phyloP scores from a whole-genome alignment of 2,113 vertebrate genomes.

The Ageneiosus marmoratus region DNA sequence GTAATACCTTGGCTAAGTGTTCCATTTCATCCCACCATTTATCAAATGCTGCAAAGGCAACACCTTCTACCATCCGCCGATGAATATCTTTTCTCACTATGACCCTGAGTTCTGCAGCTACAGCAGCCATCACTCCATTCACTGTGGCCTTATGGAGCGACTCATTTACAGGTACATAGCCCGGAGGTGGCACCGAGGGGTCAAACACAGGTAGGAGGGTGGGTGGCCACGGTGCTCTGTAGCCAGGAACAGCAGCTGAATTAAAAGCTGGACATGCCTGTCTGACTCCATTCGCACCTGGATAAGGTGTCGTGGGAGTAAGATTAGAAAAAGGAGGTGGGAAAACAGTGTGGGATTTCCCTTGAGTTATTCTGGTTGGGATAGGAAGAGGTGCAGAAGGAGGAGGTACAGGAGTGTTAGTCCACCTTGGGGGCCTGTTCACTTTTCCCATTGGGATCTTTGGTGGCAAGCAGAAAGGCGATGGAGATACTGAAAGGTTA shows the following conservation, averaged over 20 bases:
- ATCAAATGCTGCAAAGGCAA: slow-evolving; percentile 91
- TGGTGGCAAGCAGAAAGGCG: slow-evolving; percentile 11
- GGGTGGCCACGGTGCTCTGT: slow-evolving; percentile 77
- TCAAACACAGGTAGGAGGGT: slow-evolving; percentile 81
- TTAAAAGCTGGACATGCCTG: slow-evolving; percentile 72
- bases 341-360: slow-evolving; percentile 31
- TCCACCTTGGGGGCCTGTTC: slow-evolving; percentile 20
- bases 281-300: slow-evolving; percentile 12
- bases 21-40: slow-evolving; percentile 95
- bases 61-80: slow-evolving; percentile 90
- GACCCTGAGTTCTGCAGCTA: slow-evolving; percentile 88
- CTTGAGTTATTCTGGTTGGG: slow-evolving; percentile 49
- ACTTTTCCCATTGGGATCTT: slow-evolving; percentile 18
- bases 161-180: slow-evolving; percentile 75
- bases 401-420: slow-evolving; percentile 18
- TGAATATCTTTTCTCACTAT: slow-evolving; percentile 93
- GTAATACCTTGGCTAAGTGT: slow-evolving; percentile 81
- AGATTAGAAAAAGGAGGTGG: slow-evolving; percentile 48
- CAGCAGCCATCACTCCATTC: slow-evolving; percentile 85
- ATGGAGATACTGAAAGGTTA: not conserved
- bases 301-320: slow-evolving; percentile 49
- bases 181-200: slow-evolving; percentile 86
- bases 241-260: slow-evolving; percentile 55
- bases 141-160: slow-evolving; percentile 84
- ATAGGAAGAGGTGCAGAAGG: slow-evolving; percentile 42